A percentile compares a stretch with the other conserved stretches of the same genome.
These are phyloP conservation scores for Taurulus bubalis DNA, from an alignment of 2,113 vertebrate genomes.

Conservation along the genomic window DNA sequence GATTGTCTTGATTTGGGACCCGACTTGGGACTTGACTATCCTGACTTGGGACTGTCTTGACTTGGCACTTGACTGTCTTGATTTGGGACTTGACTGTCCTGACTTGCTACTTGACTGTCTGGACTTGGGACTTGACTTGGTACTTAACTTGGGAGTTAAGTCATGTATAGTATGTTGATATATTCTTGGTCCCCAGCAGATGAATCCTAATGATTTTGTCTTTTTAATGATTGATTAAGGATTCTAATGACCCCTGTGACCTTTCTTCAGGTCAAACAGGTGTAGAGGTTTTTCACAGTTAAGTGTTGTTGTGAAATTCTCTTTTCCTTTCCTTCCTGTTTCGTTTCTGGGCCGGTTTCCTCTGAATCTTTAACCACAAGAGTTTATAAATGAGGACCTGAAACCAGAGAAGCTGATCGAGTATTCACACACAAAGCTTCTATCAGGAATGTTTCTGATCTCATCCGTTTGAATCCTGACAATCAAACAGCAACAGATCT, in stretches of 20 bases:
- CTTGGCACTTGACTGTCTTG: no score
- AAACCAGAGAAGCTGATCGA: slow-evolving; percentile 24
- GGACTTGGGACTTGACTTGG: no score
- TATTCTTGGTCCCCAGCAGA: no score
- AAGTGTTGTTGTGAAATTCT: slow-evolving; percentile 10
- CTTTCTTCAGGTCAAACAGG: background rate
- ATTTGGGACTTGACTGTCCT: no score
- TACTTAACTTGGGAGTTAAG: no score
- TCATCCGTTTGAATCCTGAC: background rate
- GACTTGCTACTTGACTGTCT: no score
- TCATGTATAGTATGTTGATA: no score
- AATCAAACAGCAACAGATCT: background rate
- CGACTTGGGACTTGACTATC: background rate
- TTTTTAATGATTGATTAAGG: no score
- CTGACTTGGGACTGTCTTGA: no score
- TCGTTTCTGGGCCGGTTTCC: slow-evolving; percentile 36
- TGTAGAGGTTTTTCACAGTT: background rate
- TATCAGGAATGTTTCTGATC: background rate
- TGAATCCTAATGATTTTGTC: no score
- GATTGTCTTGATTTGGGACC: no score
- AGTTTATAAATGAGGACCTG: slow-evolving; percentile 40
- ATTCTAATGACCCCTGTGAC: background rate
- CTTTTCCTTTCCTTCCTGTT: slow-evolving; percentile 37
- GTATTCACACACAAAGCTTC: background rate
- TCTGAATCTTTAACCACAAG: background rate